Conservation (phyloP, 2,888 invertebrate genomes). For the Periphyllus acericola region DNA sequence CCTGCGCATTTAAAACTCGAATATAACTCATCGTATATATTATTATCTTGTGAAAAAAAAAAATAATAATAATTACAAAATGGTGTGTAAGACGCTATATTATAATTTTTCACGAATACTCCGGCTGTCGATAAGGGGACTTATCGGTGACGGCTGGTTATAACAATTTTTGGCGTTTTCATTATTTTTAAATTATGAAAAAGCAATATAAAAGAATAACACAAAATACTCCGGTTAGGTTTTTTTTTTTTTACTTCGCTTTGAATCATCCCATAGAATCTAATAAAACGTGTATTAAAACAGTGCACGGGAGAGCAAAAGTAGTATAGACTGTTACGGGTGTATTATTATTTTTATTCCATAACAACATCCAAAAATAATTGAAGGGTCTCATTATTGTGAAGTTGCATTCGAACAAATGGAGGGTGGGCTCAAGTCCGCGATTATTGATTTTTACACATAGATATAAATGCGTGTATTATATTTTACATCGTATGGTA, state of each 20-base stretch:
- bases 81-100: not conserved
- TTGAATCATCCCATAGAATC: not conserved
- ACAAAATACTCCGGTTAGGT: not conserved
- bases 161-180: conserved; percentile 13
- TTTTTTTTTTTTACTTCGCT: not conserved
- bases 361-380: conserved; percentile 45
- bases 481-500: not conserved
- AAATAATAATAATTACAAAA: not conserved
- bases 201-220: conserved; percentile 22
- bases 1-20: not conserved
- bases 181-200: conserved; percentile 40
- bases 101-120: not conserved
- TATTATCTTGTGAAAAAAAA: not conserved
- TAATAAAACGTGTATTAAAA: conserved; percentile 43
- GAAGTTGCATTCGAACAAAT: conserved; percentile 18
- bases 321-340: conserved; percentile 20
- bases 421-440: conserved; percentile 6
- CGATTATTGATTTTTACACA: conserved; percentile 47
- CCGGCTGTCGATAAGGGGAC: not conserved
- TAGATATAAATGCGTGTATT: not conserved
- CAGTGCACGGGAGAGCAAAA: not conserved
- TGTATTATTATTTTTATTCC: conserved; percentile 9
- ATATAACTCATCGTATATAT: not conserved
- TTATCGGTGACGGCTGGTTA: not conserved
- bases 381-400: conserved; percentile 57